phyloP scores from a whole-genome alignment of 2,888 invertebrate genomes.

The Drosophila limbata region DNA sequence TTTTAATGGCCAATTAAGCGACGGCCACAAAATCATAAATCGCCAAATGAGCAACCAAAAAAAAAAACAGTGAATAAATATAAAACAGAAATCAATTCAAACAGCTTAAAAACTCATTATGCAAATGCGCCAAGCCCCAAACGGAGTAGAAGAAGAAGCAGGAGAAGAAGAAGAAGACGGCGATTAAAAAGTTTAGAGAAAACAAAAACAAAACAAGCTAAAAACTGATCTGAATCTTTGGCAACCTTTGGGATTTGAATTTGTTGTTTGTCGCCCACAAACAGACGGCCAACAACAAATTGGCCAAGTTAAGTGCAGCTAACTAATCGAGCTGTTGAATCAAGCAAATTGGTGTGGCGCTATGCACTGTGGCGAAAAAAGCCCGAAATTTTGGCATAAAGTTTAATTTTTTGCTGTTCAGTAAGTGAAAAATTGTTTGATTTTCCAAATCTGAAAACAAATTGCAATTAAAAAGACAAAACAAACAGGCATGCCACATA shows the following conservation, averaged over 20 bases:
- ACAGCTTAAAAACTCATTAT: slow-evolving; percentile 81
- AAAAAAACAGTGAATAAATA: slow-evolving; percentile 14
- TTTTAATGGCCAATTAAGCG: slow-evolving; percentile 80
- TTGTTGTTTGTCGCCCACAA: slow-evolving; percentile 58
- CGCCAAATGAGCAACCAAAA: slow-evolving; percentile 41
- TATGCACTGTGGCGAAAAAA: too few relatives aligned
- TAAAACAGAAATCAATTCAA: slow-evolving; percentile 68
- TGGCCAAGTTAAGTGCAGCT: too few relatives aligned
- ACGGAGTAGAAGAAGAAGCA: background rate
- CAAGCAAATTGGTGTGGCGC: too few relatives aligned
- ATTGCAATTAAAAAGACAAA: too few relatives aligned
- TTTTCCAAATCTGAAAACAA: too few relatives aligned
- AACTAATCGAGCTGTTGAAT: too few relatives aligned
- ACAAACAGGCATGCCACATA: too few relatives aligned
- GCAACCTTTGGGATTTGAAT: slow-evolving; percentile 57
- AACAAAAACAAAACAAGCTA: background rate
- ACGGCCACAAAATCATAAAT: slow-evolving; percentile 70
- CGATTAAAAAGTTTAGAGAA: background rate
- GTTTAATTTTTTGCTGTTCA: too few relatives aligned
- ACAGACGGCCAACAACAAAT: slow-evolving; percentile 14
- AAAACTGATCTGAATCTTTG: slow-evolving; percentile 41
- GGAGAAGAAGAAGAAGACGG: background rate
- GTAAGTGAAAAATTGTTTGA: too few relatives aligned
- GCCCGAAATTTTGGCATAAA: too few relatives aligned
- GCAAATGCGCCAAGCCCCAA: slow-evolving; percentile 66